These are phyloP conservation scores for Patagioenas fasciata DNA, from an alignment of 2,113 vertebrate species.

Conservation along the genomic window DNA sequence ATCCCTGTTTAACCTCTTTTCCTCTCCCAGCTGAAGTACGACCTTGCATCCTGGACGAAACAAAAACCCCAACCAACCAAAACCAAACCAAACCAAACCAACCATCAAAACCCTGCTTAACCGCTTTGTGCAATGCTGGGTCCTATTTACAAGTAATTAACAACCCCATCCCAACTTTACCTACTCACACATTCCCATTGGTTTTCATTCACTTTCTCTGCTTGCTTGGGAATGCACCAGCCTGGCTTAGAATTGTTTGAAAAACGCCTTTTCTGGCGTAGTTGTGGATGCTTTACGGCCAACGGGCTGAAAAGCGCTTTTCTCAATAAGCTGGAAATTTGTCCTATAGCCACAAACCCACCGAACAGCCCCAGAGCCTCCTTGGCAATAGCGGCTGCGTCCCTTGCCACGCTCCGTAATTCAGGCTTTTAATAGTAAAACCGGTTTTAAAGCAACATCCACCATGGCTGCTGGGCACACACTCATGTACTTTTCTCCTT, in stretches of 20 bases:
- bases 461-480: not conserved
- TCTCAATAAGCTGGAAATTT: not conserved
- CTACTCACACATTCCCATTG: not conserved
- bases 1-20: rapidly evolving
- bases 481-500: not conserved
- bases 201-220: not conserved
- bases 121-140: rapidly evolving
- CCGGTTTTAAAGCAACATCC: not conserved
- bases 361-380: rapidly evolving
- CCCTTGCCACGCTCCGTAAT: not conserved
- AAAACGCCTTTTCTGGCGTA: not conserved
- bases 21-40: not conserved
- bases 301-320: not conserved
- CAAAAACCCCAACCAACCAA: no score
- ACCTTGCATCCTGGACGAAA: not conserved
- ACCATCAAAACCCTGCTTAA: no score
- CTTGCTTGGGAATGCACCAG: rapidly evolving
- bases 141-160: not conserved
- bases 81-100: no score
- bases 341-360: not conserved
- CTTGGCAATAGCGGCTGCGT: not conserved
- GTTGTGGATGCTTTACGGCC: not conserved
- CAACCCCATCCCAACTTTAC: not conserved
- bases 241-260: rapidly evolving
- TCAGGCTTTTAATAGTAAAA: not conserved